Evolutionary conservation across 2,797 vertebrate genomes (phyloP).

Genomic region (Hemibagrus guttatus): DNA sequence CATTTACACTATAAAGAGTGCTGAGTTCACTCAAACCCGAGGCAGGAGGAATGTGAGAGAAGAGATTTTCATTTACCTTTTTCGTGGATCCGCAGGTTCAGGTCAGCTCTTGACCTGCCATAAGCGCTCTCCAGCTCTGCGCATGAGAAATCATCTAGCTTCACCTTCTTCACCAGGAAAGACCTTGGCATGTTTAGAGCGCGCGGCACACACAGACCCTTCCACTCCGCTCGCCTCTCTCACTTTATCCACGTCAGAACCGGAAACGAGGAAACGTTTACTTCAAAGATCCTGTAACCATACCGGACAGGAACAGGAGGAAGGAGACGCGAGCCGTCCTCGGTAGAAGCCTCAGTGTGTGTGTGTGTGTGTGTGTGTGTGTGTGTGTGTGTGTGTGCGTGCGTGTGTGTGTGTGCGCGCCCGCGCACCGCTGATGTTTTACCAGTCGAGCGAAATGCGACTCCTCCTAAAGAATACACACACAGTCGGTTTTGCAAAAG

Average conservation of each 20-base stretch:
- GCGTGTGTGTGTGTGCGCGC: not conserved
- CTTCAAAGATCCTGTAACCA: conserved; percentile 37
- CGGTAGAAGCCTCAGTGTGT: not conserved
- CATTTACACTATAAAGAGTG: conserved; percentile 5
- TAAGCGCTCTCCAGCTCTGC: conserved; percentile 85
- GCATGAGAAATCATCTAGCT: conserved; percentile 90
- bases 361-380: no score
- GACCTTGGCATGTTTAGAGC: conserved; percentile 92
- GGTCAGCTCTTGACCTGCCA: conserved; percentile 82
- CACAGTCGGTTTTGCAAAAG: conserved; percentile 38
- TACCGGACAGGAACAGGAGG: conserved; percentile 42
- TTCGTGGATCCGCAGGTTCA: conserved; percentile 85
- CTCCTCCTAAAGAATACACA: conserved; percentile 70
- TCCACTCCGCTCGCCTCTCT: conserved; percentile 68
- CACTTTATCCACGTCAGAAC: conserved; percentile 59
- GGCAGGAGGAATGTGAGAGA: not conserved
- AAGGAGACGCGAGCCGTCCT: conserved; percentile 33
- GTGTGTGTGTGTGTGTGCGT: not conserved
- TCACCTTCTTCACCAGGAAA: conserved; percentile 97
- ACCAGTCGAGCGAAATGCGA: conserved; percentile 63
- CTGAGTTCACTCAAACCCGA: not conserved
- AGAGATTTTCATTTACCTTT: conserved; percentile 77
- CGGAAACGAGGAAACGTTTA: conserved; percentile 51
- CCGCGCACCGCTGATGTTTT: not conserved
- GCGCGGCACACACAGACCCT: conserved; percentile 64